Evolutionary conservation across 2,888 invertebrate species (phyloP), one percentile per base, ranked within the genome.

Genomic region (Netelia inedita): DNA sequence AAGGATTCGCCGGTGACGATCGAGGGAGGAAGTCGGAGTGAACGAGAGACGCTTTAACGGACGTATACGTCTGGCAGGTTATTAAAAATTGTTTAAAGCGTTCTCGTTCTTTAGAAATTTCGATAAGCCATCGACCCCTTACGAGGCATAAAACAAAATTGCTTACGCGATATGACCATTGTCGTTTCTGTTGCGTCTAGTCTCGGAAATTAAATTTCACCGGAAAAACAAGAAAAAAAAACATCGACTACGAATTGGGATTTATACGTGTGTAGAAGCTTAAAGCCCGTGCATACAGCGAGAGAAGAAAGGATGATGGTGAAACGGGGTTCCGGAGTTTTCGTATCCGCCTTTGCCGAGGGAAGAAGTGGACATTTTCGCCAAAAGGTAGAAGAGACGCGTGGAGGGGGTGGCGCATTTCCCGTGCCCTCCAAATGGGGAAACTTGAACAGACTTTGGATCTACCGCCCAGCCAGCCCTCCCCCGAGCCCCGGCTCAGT

Each of bases 381-480:
- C 19, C 65, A 19, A 53, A 53, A 16, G 53, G 16, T n/a, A 43
- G 53, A 75, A 75, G 65, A 53, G 21, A 21, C 46, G n/a, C 21
- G 57, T 57, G 16, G 21, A 63, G 68, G 65, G 16, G 14, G 41
- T 55, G 23, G 59, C 63, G 50, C 59, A 41, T 74, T 69, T 1
- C 66, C 63, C 69, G 43, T 72, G 19, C 55, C 63, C 73, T 76
- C 46, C 23, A 63, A 82, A 83, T 79, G 83, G 74, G 73, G 79
- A 81, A 83, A 86, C 83, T 86, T 81, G 50, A 76, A 83, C 59
- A 79, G 72, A 75, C 83, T 86, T 71, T 41, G 63, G 71, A 16
- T 57, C 46, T 46, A 14, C 46, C n/a, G 35, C 19, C 16, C 11
- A 23, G 21, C 55, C 28, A 1, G 23, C 41, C 55, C 65, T 16